Base-by-base conservation (phyloP, 2,797 vertebrate genomes). In the Xerus rutilus region DNA sequence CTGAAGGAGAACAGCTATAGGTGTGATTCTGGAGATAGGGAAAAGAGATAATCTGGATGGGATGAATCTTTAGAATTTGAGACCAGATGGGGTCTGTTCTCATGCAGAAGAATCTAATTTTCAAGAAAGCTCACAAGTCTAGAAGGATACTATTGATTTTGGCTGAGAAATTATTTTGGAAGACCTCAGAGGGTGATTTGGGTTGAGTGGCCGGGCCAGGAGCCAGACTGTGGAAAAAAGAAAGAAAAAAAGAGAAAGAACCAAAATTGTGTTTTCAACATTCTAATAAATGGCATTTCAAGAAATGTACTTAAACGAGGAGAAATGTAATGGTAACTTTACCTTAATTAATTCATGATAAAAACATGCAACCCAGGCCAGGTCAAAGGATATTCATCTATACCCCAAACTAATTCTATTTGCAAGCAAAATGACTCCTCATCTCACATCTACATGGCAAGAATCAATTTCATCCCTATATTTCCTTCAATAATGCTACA, bases 131-230 rank as follows among this genome's bases (percentile, higher is more conserved):
- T 97, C 95, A 95, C 77, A 93, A 49, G 59, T 76, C 79, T 85
- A 92, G 79, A 94, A 93, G 69, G 49, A 73, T 69, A 76, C n/a
- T 96, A 70, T 94, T 95, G 62, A 84, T 89, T 97, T 97, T 94
- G 94, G 96, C 95, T 94, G 84, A 97, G 83, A 96, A 91, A 57
- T 93, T 94, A 73, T 92, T 95, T 93, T 91, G 95, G 96, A 97
- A 94, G 91, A 96, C 87, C 49, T 95, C 39, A 73, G 96, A 94
- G 94, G 72, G 69, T 94, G 95, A 92, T 95, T 84, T 97, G 93
- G 87, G 93, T 95, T 96, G 96, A 97, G 94, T 90, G 70, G 69
- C 82, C 93, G 65, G 96, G 94, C 87, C 70, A 70, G 69, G 45
- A 92, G 93, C 94, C 93, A 97, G 89, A 93, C 0, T 86, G 47